phyloP scores from a whole-genome alignment of 1,140 invertebrate genomes.

The Pristionchus pacificus region DNA sequence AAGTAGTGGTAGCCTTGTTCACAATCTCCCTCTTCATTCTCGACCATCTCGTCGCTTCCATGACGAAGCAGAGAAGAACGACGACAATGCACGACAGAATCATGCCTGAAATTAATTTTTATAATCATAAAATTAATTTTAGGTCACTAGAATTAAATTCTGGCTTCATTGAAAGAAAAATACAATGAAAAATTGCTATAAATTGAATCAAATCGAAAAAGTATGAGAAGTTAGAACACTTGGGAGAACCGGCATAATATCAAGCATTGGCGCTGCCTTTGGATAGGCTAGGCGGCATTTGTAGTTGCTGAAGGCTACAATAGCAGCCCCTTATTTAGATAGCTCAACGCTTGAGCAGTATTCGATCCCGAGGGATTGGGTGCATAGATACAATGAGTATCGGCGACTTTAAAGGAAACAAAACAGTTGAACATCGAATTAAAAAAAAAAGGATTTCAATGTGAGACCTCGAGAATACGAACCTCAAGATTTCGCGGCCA shows the following conservation, averaged over 20 bases:
- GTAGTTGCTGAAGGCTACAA: no score
- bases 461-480: no score
- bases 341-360: no score
- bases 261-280: not conserved
- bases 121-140: not conserved
- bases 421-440: no score
- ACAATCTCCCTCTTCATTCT: slow-evolving; percentile 19
- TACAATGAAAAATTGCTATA: not conserved
- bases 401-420: no score
- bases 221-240: not conserved
- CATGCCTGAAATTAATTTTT: slow-evolving; percentile 39
- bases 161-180: not conserved
- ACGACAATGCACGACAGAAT: slow-evolving; percentile 48
- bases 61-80: slow-evolving; percentile 40
- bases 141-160: not conserved
- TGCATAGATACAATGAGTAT: no score
- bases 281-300: no score
- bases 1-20: not conserved
- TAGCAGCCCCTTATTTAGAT: no score
- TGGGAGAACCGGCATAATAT: not conserved
- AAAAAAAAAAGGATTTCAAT: no score
- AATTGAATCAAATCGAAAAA: not conserved
- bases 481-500: no score
- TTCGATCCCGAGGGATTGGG: no score
- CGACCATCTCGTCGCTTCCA: slow-evolving; percentile 46